Base-by-base conservation (phyloP, 2,797 vertebrate species). In the Discoglossus pictus region DNA sequence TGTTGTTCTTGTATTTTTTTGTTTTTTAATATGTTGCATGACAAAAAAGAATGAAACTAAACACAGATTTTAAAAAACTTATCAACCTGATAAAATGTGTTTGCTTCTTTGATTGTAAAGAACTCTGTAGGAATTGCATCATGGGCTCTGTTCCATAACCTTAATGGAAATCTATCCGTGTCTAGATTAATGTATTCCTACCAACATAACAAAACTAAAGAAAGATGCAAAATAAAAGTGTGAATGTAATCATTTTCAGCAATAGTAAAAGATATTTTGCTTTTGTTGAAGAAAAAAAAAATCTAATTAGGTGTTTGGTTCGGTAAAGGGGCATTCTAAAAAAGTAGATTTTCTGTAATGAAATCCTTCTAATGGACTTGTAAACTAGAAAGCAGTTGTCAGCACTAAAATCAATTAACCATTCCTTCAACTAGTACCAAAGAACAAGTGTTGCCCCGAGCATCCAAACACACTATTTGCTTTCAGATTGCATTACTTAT, bases 101-200 rank as follows among this genome's bases (percentile, higher is more conserved):
- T 40, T 16, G n/a, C n/a, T n/a, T n/a, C n/a, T 40, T 40, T 40
- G 39, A 62, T 40, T 62, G 50, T n/a, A n/a, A n/a, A n/a, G n/a
- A n/a, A n/a, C n/a, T n/a, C n/a, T n/a, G n/a, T n/a, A 31, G 13
- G 16, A 24, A 25, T 51, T 34, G 13, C 25, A 4, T 31, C 8
- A 4, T 31, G 48, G 24, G 25, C 48, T 31, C 48, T 16, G 6
- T 50, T 51, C 48, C 48, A 51, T n/a, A 7, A 4, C 13, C 48
- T 34, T 7, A 51, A n/a, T 34, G 48, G n/a, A 51, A 31, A 51
- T 51, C 48, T 25, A 31, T 51, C 48, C 27, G 4, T 31, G 27
- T 31, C 27, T 31, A 31, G n/a, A n/a, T n/a, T n/a, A n/a, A n/a
- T n/a, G n/a, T n/a, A n/a, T n/a, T 50, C 43, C n/a, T 50, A 12